phyloP scores from a whole-genome alignment of 2,113 vertebrate species.

The Notiomystis cincta region DNA sequence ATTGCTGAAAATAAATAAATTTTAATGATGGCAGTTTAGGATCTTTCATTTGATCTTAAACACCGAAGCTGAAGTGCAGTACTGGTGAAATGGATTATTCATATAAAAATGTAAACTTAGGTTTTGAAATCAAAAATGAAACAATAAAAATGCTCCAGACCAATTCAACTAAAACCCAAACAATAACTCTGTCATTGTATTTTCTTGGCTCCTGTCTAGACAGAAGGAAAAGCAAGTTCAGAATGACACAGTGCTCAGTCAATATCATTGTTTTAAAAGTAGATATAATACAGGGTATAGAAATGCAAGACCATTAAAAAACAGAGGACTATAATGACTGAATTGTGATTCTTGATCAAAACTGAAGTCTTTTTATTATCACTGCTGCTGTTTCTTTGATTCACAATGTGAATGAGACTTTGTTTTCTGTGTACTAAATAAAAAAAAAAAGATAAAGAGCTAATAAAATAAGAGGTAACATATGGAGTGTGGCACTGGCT shows the following conservation, averaged over 20 bases:
- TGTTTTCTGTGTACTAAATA: background rate
- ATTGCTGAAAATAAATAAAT: background rate
- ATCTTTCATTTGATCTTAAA: background rate
- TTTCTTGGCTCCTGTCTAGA: background rate
- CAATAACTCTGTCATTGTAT: background rate
- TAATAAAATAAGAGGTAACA: constrained; percentile 47
- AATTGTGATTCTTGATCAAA: constrained; percentile 36
- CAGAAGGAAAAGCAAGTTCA: background rate
- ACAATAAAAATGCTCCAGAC: background rate
- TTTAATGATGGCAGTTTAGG: background rate
- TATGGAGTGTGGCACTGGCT: constrained; percentile 28
- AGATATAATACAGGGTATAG: background rate
- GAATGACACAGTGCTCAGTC: background rate
- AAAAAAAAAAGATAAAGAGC: background rate
- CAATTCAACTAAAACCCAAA: background rate
- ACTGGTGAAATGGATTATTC: background rate
- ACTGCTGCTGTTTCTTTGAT: background rate
- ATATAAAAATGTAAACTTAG: background rate
- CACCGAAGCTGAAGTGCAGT: background rate
- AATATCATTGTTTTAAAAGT: background rate
- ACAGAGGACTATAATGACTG: background rate
- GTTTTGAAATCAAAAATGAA: background rate
- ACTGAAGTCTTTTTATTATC: background rate
- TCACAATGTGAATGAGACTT: constrained; percentile 11
- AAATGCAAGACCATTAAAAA: background rate